Conservation (phyloP, 2,797 vertebrate species). For the Acipenser ruthenus region DNA sequence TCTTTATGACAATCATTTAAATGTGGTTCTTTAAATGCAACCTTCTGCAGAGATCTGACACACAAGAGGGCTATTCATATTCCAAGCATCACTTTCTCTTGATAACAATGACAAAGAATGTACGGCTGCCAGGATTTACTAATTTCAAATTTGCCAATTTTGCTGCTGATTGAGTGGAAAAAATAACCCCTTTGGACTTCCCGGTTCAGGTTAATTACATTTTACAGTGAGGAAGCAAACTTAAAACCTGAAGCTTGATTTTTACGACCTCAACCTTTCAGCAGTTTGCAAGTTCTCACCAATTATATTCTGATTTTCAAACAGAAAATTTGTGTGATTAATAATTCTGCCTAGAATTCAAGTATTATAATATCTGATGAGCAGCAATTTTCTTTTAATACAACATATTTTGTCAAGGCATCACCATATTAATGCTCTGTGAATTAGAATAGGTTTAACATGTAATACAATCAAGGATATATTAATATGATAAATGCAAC, state of each 20-base stretch:
- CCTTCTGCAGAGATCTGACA: constrained; percentile 48
- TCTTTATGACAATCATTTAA: constrained; percentile 48
- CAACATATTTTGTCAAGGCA: neutral
- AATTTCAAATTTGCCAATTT: constrained; percentile 59
- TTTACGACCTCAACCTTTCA: constrained; percentile 41
- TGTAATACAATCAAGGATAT: too few relatives aligned
- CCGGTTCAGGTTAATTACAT: constrained; percentile 71
- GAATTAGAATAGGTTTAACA: too few relatives aligned
- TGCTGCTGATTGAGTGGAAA: constrained; percentile 57
- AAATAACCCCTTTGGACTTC: constrained; percentile 46
- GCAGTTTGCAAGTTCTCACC: constrained; percentile 36
- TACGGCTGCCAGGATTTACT: constrained; percentile 52
- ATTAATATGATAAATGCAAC: too few relatives aligned
- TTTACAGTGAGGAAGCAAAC: constrained; percentile 54
- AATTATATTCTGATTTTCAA: constrained; percentile 61
- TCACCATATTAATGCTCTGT: too few relatives aligned
- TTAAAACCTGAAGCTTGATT: constrained; percentile 59
- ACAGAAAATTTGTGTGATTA: constrained; percentile 51
- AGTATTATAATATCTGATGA: constrained; percentile 45
- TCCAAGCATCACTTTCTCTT: constrained; percentile 28
- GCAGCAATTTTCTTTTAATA: constrained; percentile 41
- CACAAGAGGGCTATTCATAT: constrained; percentile 46
- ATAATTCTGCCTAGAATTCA: constrained; percentile 51
- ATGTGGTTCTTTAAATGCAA: constrained; percentile 45
- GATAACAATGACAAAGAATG: constrained; percentile 42